Evolutionary conservation across 2,113 vertebrate genomes (phyloP).

Genomic region (Actenoides hombroni): DNA sequence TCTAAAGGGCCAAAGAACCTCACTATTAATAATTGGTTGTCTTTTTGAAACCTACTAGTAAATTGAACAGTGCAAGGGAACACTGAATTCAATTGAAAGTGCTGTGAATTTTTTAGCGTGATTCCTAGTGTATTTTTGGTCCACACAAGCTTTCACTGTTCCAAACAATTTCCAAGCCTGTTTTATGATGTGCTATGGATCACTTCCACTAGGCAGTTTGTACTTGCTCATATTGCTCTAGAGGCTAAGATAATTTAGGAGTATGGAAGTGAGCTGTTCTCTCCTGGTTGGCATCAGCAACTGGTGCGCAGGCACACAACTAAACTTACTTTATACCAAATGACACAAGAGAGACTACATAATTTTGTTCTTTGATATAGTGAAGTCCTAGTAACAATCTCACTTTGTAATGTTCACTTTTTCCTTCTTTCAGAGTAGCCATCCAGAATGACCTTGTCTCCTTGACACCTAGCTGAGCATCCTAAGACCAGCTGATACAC

Average conservation of each 20-base stretch:
- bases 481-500: neutral
- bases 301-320: fast-evolving
- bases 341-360: neutral
- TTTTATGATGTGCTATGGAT: neutral
- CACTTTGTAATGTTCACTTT: neutral
- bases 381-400: neutral
- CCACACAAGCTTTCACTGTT: neutral
- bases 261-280: neutral
- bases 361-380: neutral
- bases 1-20: neutral
- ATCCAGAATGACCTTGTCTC: neutral
- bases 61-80: neutral
- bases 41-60: neutral
- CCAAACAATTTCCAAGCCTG: neutral
- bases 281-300: neutral
- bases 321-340: neutral
- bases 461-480: neutral
- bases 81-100: neutral
- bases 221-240: neutral
- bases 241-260: neutral
- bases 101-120: neutral
- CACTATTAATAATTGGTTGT: neutral
- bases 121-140: neutral
- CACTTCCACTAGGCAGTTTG: neutral
- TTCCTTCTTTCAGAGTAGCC: neutral